These are phyloP conservation scores for Lethocerus indicus DNA, from an alignment of 1,140 invertebrate species.

Conservation along the genomic window DNA sequence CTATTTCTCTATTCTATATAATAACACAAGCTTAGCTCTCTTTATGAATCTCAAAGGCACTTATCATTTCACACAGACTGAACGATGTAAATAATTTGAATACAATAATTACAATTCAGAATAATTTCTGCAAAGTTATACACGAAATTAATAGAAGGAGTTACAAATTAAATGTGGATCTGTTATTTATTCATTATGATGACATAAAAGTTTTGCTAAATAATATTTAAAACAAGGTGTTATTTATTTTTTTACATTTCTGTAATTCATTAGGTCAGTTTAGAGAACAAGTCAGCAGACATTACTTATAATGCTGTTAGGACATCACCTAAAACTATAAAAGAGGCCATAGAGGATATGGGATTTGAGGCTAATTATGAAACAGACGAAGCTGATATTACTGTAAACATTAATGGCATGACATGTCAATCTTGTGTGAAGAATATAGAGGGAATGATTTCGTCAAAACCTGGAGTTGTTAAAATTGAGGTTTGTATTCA, in stretches of 20 bases:
- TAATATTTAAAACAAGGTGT: neutral
- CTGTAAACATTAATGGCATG: conserved; percentile 55
- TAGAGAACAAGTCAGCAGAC: conserved; percentile 44
- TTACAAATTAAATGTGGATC: no score
- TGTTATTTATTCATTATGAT: no score
- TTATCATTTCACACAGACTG: no score
- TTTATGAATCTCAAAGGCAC: no score
- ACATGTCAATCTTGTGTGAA: conserved; percentile 67
- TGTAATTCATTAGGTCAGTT: conserved; percentile 30
- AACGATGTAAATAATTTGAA: no score
- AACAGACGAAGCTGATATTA: conserved; percentile 5
- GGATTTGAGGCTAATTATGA: conserved; percentile 43
- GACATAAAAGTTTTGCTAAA: no score
- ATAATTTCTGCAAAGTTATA: neutral
- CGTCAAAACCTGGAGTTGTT: neutral
- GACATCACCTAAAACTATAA: conserved; percentile 35
- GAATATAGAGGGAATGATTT: conserved; percentile 43
- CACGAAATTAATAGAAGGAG: neutral
- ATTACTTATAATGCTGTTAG: conserved; percentile 41
- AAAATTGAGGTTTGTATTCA: conserved; percentile 8
- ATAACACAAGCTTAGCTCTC: no score
- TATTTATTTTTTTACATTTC: neutral
- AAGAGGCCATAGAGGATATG: conserved; percentile 58
- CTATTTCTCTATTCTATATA: no score
- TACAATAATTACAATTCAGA: neutral